Conservation (phyloP, 2,113 vertebrate species). For the Hydrochoerus hydrochaeris region DNA sequence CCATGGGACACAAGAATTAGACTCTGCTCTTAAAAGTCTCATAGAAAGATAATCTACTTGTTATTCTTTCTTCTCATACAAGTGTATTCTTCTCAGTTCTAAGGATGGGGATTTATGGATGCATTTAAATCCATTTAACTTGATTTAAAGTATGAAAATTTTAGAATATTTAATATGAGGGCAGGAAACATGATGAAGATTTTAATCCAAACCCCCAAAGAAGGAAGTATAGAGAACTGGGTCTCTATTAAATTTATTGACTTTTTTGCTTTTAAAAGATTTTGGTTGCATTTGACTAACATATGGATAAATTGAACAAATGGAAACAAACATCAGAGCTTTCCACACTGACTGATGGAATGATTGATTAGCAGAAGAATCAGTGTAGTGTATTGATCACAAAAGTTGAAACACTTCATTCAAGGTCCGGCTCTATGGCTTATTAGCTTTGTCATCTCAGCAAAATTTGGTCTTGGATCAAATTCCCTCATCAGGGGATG, state of each 20-base stretch:
- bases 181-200: neutral
- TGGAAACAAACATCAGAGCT: neutral
- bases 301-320: neutral
- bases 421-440: neutral
- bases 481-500: neutral
- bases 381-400: neutral
- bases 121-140: neutral
- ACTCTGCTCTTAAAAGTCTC: neutral
- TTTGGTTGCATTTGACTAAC: neutral
- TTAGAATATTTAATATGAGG: neutral
- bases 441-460: neutral
- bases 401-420: neutral
- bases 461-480: neutral
- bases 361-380: neutral
- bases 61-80: neutral
- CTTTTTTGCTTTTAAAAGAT: constrained; percentile 50
- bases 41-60: neutral
- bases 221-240: neutral
- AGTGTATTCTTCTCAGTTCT: neutral
- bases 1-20: neutral
- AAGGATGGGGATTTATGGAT: neutral
- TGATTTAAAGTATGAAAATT: constrained; percentile 36
- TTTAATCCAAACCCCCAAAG: neutral
- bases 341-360: neutral
- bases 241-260: neutral